phyloP scores from a whole-genome alignment of 2,888 invertebrate species.

The Orchesella flavescens region DNA sequence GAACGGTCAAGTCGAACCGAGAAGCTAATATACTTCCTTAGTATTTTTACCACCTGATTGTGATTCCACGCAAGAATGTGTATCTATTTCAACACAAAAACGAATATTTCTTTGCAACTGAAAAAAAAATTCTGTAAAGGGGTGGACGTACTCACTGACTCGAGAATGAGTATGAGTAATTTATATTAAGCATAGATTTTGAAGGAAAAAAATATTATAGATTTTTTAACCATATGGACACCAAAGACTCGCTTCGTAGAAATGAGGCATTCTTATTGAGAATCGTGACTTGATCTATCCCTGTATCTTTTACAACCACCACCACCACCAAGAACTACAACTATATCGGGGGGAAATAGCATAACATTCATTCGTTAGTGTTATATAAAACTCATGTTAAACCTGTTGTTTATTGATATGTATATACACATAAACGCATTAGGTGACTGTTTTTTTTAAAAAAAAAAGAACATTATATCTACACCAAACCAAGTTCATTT shows the following conservation, averaged over 20 bases:
- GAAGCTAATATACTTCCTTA: neutral
- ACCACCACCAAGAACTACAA: neutral
- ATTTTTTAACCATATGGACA: slow-evolving; percentile 35
- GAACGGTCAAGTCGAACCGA: neutral
- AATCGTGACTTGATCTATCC: slow-evolving; percentile 72
- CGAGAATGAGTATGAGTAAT: slow-evolving; percentile 52
- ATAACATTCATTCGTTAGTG: no score
- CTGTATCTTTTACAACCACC: slow-evolving; percentile 19
- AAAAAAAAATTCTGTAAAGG: slow-evolving; percentile 11
- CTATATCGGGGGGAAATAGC: no score
- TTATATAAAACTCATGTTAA: neutral
- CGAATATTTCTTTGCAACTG: slow-evolving; percentile 8
- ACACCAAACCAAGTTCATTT: slow-evolving; percentile 9
- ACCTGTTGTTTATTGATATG: neutral
- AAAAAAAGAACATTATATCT: neutral
- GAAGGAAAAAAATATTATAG: slow-evolving; percentile 19
- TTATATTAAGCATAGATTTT: slow-evolving; percentile 49
- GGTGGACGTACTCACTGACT: slow-evolving; percentile 36
- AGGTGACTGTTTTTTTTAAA: slow-evolving; percentile 49
- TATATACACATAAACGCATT: slow-evolving; percentile 46
- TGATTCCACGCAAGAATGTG: neutral
- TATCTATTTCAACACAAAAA: neutral
- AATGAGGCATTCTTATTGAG: slow-evolving; percentile 71
- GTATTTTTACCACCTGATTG: neutral
- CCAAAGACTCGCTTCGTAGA: slow-evolving; percentile 62